phyloP scores from a whole-genome alignment of 2,888 invertebrate genomes.

The Dolichopus griseipennis region DNA sequence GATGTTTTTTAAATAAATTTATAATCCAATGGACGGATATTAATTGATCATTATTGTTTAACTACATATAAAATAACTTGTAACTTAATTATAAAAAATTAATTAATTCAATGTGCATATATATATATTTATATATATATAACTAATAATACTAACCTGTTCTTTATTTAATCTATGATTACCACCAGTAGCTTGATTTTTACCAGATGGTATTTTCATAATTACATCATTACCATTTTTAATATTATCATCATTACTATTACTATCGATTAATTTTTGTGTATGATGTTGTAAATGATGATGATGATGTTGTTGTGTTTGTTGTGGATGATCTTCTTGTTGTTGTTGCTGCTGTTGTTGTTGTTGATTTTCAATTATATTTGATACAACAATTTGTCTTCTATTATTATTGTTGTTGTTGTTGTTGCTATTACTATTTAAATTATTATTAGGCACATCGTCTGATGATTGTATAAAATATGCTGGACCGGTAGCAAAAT shows the following conservation, averaged over 20 bases:
- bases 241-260: background rate
- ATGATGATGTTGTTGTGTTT: constrained; percentile 21
- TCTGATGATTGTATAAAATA: constrained; percentile 32
- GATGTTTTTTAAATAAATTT: no score
- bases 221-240: background rate
- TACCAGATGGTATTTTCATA: background rate
- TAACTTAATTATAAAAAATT: no score
- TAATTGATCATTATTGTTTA: no score
- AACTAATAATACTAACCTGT: background rate
- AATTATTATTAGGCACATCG: constrained; percentile 3
- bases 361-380: constrained; percentile 1
- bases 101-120: background rate
- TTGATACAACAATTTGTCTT: constrained; percentile 6
- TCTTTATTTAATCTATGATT: background rate
- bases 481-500: constrained; percentile 35
- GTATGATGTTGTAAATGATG: constrained; percentile 18
- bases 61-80: no score
- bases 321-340: constrained; percentile 31
- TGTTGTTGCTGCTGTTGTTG: background rate
- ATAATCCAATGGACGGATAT: no score
- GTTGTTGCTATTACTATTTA: constrained; percentile 7
- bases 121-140: background rate
- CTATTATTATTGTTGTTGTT: constrained; percentile 9
- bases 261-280: constrained; percentile 8
- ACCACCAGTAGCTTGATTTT: background rate